These are phyloP conservation scores for Gastrophryne carolinensis DNA, from an alignment of 2,797 vertebrate genomes.

Conservation along the genomic window DNA sequence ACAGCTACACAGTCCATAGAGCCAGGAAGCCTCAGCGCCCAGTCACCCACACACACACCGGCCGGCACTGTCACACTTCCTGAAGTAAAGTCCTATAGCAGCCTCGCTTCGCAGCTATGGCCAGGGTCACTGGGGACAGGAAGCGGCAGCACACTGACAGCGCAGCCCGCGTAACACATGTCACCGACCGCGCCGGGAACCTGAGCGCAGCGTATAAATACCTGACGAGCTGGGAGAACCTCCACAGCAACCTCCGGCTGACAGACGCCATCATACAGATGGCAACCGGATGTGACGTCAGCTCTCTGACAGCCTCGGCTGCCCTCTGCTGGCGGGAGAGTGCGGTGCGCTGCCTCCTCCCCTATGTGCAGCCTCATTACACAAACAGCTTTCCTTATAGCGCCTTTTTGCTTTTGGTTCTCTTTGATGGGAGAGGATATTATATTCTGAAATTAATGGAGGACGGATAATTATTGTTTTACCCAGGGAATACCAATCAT, in stretches of 20 bases:
- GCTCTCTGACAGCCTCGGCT: background rate
- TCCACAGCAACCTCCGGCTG: constrained; percentile 45
- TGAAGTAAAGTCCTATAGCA: background rate
- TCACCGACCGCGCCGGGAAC: background rate
- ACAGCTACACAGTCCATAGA: too few species aligned
- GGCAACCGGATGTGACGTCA: constrained; percentile 57
- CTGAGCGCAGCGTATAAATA: constrained; percentile 39
- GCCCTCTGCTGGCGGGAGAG: background rate
- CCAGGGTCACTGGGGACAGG: background rate
- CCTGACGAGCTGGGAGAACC: constrained; percentile 62
- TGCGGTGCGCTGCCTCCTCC: too few species aligned
- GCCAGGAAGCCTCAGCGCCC: too few species aligned
- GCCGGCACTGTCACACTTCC: background rate
- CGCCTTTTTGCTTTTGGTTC: too few species aligned
- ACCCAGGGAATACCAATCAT: too few species aligned
- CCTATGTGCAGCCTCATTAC: too few species aligned
- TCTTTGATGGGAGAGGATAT: too few species aligned
- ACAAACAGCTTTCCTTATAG: too few species aligned
- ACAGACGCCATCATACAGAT: constrained; percentile 62
- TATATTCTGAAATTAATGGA: too few species aligned
- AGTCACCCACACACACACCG: too few species aligned
- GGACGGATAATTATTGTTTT: too few species aligned
- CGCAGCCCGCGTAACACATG: background rate
- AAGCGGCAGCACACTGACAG: too few species aligned
- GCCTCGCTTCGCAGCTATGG: background rate